Evolutionary conservation across 2,113 vertebrate species (phyloP).

Genomic region (Rhabdomys dilectus): DNA sequence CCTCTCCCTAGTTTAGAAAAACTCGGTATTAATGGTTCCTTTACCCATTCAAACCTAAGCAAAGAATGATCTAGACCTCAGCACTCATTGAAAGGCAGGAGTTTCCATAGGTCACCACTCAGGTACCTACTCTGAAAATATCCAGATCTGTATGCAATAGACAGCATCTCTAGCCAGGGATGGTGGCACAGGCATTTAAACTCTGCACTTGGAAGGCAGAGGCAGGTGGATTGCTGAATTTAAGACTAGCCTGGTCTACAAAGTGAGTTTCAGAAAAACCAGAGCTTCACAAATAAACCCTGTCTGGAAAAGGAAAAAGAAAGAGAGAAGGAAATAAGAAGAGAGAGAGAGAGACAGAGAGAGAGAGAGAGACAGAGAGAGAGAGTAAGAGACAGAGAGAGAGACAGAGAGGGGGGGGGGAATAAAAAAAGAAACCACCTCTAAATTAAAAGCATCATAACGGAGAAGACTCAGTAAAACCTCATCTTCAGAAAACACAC

Average conservation of each 20-base stretch:
- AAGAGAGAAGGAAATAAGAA: too few relatives aligned
- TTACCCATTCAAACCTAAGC: background rate
- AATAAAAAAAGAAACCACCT: background rate
- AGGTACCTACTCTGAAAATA: background rate
- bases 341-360: too few relatives aligned
- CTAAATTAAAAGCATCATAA: background rate
- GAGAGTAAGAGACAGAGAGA: too few relatives aligned
- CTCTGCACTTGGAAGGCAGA: background rate
- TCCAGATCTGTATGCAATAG: background rate
- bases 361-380: too few relatives aligned
- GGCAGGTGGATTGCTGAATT: background rate
- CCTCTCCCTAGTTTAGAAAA: background rate
- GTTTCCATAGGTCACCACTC: background rate
- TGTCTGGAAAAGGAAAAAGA: background rate
- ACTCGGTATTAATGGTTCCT: background rate
- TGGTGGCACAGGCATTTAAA: background rate
- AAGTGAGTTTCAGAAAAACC: background rate
- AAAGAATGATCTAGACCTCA: background rate
- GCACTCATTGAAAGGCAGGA: background rate
- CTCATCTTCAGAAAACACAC: background rate
- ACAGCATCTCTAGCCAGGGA: background rate
- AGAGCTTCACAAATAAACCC: background rate
- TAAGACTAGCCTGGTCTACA: background rate
- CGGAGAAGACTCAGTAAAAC: background rate
- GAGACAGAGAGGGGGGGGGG: fast-evolving